phyloP scores from a whole-genome alignment of 1,140 invertebrate genomes.

The Eriosoma lanigerum region DNA sequence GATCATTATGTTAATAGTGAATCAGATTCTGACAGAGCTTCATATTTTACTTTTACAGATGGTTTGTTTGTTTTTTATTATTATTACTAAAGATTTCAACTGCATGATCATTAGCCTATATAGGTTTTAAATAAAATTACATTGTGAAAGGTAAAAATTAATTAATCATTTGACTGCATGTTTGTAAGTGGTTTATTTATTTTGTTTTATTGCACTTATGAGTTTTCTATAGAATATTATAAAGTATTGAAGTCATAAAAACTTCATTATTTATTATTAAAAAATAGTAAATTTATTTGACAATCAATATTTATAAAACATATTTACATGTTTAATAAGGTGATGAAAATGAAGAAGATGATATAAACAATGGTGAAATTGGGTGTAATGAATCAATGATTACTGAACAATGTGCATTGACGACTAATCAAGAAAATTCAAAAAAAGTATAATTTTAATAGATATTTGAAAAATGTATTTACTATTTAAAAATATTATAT shows the following conservation, averaged over 20 bases:
- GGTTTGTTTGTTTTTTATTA: slow-evolving; percentile 47
- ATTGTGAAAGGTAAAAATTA: no score
- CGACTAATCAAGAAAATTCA: slow-evolving; percentile 62
- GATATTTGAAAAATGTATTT: not conserved
- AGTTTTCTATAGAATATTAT: no score
- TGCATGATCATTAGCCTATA: no score
- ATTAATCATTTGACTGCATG: no score
- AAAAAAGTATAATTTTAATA: slow-evolving; percentile 59
- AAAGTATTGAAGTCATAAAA: no score
- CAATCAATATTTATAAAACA: not conserved
- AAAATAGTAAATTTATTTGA: no score
- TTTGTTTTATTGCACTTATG: no score
- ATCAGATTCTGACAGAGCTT: slow-evolving; percentile 57
- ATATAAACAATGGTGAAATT: slow-evolving; percentile 59
- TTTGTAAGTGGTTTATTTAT: no score
- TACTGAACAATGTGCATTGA: slow-evolving; percentile 56
- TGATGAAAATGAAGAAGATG: slow-evolving; percentile 57
- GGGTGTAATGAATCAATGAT: slow-evolving; percentile 57
- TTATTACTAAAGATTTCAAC: no score
- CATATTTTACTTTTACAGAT: slow-evolving; percentile 48
- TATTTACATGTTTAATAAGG: slow-evolving; percentile 53
- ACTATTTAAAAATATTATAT: not conserved
- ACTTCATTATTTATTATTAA: no score
- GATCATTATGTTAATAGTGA: slow-evolving; percentile 75
- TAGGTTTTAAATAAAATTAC: no score